Evolutionary conservation across 2,113 vertebrate genomes (phyloP).

Genomic region (Turdus rufiventris): DNA sequence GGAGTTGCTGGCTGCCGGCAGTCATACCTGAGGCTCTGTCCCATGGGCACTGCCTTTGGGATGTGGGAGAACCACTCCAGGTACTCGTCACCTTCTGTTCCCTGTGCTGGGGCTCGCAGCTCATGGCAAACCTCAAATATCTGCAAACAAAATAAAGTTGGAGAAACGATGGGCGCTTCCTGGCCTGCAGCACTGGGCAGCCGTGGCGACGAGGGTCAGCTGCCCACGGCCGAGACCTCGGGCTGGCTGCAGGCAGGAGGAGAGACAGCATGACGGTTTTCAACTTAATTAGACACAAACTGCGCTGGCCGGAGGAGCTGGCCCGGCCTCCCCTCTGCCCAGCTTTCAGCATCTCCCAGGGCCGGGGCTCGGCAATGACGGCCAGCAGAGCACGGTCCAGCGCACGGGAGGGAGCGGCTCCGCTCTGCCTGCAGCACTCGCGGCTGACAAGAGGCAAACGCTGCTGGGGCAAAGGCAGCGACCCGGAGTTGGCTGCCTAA

Average conservation of each 20-base stretch:
- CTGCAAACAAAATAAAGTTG: background rate
- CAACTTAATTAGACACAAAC: background rate
- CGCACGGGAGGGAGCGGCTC: background rate
- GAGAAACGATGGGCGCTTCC: background rate
- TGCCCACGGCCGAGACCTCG: fast-evolving
- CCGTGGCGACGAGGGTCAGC: background rate
- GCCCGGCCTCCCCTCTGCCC: fast-evolving
- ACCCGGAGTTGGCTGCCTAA: background rate
- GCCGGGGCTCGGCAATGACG: fast-evolving
- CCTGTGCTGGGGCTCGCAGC: background rate
- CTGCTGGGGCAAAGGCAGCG: background rate
- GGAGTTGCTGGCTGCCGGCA: fast-evolving
- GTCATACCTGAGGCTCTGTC: background rate
- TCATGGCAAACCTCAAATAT: background rate
- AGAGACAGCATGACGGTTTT: background rate
- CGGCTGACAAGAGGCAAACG: background rate
- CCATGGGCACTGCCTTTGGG: fast-evolving
- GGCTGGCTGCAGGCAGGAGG: background rate
- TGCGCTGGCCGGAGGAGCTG: background rate
- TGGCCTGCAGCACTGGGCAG: background rate
- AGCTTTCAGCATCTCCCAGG: background rate
- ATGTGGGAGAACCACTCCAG: background rate
- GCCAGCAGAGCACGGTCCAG: fast-evolving
- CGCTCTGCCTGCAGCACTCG: background rate
- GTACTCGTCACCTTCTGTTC: fast-evolving